Percentiles rank a stretch among this genome's conserved stretches.
These are phyloP conservation scores for Lasioglossum figueresi DNA, from an alignment of 2,888 invertebrate species.

Conservation along the genomic window DNA sequence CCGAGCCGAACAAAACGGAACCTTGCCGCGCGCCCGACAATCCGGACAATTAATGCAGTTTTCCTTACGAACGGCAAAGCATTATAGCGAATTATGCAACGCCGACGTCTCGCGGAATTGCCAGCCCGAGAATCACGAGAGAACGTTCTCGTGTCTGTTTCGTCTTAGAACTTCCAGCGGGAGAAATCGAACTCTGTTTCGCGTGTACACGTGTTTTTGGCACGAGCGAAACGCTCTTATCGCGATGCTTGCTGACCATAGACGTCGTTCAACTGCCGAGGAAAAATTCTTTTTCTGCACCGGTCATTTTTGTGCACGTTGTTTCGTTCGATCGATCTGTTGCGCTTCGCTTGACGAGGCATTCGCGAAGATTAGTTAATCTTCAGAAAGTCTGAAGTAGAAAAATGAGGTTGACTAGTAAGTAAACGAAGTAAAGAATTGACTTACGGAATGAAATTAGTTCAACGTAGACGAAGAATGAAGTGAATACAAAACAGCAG, in stretches of 20 bases:
- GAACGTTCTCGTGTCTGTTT: not conserved
- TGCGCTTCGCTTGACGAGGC: too few species aligned
- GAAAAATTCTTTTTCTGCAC: not conserved
- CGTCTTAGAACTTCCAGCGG: not conserved
- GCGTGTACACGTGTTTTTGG: not conserved
- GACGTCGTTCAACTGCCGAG: not conserved
- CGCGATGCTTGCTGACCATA: not conserved
- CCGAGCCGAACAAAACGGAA: constrained; percentile 38
- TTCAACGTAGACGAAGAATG: too few species aligned
- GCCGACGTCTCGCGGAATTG: constrained; percentile 11
- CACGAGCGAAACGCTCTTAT: not conserved
- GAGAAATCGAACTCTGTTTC: not conserved
- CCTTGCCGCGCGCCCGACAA: constrained; percentile 51
- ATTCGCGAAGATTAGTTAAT: not conserved
- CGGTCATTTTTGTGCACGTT: not conserved
- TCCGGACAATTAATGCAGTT: constrained; percentile 68
- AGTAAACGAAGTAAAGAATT: too few species aligned
- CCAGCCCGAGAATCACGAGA: not conserved
- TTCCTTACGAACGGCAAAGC: constrained; percentile 38
- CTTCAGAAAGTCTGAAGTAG: not conserved
- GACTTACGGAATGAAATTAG: not conserved
- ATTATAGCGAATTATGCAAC: constrained; percentile 56
- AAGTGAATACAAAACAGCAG: too few species aligned
- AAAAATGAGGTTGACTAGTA: not conserved
- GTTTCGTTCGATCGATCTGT: too few species aligned